Base-by-base conservation (phyloP, 1,140 invertebrate genomes). In the Himalopsyche phryganea region DNA sequence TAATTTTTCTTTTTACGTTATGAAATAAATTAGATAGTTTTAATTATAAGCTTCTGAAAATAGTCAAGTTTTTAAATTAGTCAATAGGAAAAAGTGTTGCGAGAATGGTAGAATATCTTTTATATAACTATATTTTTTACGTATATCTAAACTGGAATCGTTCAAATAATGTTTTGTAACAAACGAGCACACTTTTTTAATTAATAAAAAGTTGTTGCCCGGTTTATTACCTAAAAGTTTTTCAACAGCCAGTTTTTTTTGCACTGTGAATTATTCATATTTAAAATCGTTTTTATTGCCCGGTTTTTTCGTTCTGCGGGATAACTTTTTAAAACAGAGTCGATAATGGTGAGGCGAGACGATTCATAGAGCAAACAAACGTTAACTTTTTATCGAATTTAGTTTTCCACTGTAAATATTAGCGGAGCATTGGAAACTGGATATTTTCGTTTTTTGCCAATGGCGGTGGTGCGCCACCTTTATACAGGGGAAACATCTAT, bases 351-450 rank as follows among this genome's bases (percentile, higher is more conserved):
- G n/a, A 17, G 42, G 18, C 18, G 19, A 42, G 33, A 28, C 15
- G 42, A 36, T 47, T 54, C 42, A 20, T 17, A 42, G 18, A 19
- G 32, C 50, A 52, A 33, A 44, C 50, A 52, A 52, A 52, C 44
- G 50, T 44, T 44, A 41, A 54, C 32, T 54, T 53, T 54, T 54
- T 54, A 47, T 46, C 44, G 51, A 40, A 40, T 52, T 44, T 14
- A 20, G 20, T 32, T 54, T 36, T 54, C 44, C 51, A 18, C 28
- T 45, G 51, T 54, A 45, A 42, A 54, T 54, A 54, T 54, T 54
- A 46, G 44, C 44, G 35, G 23, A 46, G 51, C 44, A 54, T 54
- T 42, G 51, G 42, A 44, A 42, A 45, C 17, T 7, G 40, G 40
- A 46, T 54, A 54, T 54, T 54, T 40, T 54, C 28, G 41, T 28